Evolutionary conservation across 2,888 invertebrate genomes (phyloP), one percentile per base, ranked within the genome.

Genomic region (Morpho helenor): DNA sequence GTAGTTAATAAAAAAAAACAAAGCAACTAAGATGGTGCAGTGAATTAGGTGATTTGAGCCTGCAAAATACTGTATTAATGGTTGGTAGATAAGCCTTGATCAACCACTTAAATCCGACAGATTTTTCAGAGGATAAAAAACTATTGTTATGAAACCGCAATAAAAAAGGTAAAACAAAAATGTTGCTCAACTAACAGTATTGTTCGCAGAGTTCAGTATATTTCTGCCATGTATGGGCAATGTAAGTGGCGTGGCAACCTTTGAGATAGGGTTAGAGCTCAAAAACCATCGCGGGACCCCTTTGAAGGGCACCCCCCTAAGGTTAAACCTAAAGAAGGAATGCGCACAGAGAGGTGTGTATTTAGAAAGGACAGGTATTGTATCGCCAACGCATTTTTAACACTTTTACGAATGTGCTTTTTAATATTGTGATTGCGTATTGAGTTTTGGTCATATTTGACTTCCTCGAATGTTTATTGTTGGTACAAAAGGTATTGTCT

Each of bases 291-390:
- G 94, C 82, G 95, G 95, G 64, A 93, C 93, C 79, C 94, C 96
- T 65, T 87, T 97, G 71, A 95, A 95, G 77, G 97, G 97, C 76
- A 97, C 97, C 75, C 97, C 97, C 62, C 91, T 98, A 73, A 93
- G 96, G 75, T 92, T 97, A 78, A 95, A 94, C 86, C 93, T 97
- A 80, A 94, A 96, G 89, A 97, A 97, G 94, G 97, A 97, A 93
- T 98, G 97, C 92, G 95, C 96, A 84, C 95, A 96, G 92, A 95
- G 96, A 94, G 96, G 96, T 96, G 94, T 94, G 94, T 94, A 92
- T 92, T 92, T 93, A 86, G 88, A 88, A 89, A 88, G 86, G 89
- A 87, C 91, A 91, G 91, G 91, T 91, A 91, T 91, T 84, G 91
- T 91, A 91, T 91, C 91, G 91, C 91, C 91, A 89, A 90, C 87